Evolutionary conservation across 2,888 invertebrate genomes (phyloP).

Genomic region (Parelbella ahira): DNA sequence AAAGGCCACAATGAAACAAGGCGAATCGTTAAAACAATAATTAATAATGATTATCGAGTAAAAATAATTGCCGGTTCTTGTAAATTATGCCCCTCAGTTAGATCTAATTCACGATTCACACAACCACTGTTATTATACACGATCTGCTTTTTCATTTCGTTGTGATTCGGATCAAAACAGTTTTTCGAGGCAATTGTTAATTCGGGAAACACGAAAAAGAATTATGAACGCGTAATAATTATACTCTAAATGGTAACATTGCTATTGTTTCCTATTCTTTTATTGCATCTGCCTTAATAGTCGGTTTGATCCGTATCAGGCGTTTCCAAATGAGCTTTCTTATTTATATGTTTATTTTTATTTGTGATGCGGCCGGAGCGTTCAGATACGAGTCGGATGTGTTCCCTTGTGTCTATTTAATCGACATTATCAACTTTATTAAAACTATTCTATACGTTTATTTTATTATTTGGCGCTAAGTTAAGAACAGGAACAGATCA

Average conservation of each 20-base stretch:
- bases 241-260: slow-evolving; percentile 52
- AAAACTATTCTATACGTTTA: too few species aligned
- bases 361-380: slow-evolving; percentile 2
- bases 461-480: too few species aligned
- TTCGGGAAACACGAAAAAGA: slow-evolving; percentile 61
- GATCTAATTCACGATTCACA: slow-evolving; percentile 56
- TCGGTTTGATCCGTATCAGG: slow-evolving; percentile 38
- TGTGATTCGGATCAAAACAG: slow-evolving; percentile 60
- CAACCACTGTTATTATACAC: slow-evolving; percentile 63
- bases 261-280: slow-evolving; percentile 55
- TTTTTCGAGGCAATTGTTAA: slow-evolving; percentile 58
- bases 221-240: slow-evolving; percentile 69
- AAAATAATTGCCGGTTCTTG: slow-evolving; percentile 62
- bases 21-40: slow-evolving; percentile 54
- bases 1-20: slow-evolving; percentile 34
- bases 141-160: slow-evolving; percentile 37
- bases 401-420: background rate
- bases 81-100: slow-evolving; percentile 50
- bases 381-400: too few species aligned
- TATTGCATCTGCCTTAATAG: slow-evolving; percentile 45
- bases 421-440: slow-evolving; percentile 4
- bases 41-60: slow-evolving; percentile 62
- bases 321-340: slow-evolving; percentile 28
- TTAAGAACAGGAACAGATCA: too few species aligned
- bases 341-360: slow-evolving; percentile 28